Evolutionary conservation across 2,888 invertebrate genomes (phyloP).

Genomic region (Campaea margaritaria): DNA sequence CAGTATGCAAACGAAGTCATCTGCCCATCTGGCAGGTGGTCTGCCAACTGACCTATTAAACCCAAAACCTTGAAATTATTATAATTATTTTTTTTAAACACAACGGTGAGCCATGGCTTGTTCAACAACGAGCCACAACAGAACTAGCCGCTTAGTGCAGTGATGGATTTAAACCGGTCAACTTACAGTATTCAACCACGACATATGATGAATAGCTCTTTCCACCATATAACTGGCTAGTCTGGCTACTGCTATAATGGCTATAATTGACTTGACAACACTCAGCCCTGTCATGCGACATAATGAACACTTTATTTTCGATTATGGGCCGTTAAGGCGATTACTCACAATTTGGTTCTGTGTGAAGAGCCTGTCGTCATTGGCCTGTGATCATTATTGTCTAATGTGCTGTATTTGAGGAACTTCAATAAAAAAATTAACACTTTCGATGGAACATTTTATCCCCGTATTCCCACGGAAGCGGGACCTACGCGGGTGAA

Average conservation of each 20-base stretch:
- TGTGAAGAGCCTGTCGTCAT: constrained; percentile 21
- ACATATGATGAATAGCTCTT: constrained; percentile 57
- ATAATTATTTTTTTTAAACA: no score
- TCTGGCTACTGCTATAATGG: constrained; percentile 14
- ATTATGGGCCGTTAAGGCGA: constrained; percentile 47
- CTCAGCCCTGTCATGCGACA: constrained; percentile 44
- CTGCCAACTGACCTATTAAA: no score
- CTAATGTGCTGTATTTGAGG: background rate
- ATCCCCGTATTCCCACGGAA: no score
- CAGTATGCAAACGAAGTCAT: no score
- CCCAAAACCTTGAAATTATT: no score
- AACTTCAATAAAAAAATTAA: background rate
- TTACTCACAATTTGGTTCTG: constrained; percentile 46
- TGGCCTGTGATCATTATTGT: constrained; percentile 2
- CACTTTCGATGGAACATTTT: no score
- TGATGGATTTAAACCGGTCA: constrained; percentile 36
- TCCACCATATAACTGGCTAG: constrained; percentile 58
- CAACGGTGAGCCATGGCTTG: no score
- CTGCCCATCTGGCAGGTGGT: no score
- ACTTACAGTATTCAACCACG: constrained; percentile 44
- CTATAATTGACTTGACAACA: constrained; percentile 58
- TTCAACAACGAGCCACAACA: background rate
- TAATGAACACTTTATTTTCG: constrained; percentile 51
- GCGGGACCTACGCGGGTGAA: no score
- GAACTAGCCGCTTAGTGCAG: background rate